Percentiles rank a stretch among this genome's conserved stretches.
Evolutionary conservation across 2,797 vertebrate genomes (phyloP).

Genomic region (Lacerta agilis): DNA sequence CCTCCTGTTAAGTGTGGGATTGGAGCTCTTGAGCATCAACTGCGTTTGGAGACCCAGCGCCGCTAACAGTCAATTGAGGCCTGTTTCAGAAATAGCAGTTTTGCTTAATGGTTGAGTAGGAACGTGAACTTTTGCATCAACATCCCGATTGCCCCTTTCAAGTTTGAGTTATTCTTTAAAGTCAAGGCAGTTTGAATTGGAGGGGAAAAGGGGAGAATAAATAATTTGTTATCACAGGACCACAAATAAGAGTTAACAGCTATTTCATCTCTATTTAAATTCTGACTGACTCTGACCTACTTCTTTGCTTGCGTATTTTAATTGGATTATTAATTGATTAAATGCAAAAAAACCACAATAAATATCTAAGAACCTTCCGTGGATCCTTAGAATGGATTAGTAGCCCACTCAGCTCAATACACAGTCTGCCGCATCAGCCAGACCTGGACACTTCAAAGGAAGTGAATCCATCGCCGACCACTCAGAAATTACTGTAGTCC

Average conservation of each 20-base stretch:
- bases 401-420: background rate
- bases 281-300: background rate
- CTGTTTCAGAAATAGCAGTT: background rate
- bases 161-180: background rate
- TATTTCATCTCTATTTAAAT: background rate
- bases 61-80: background rate
- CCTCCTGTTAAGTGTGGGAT: constrained; percentile 9
- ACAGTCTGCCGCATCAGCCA: background rate
- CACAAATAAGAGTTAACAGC: background rate
- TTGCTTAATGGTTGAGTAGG: constrained; percentile 5
- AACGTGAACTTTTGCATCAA: background rate
- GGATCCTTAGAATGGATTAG: background rate
- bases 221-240: background rate
- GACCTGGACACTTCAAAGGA: background rate
- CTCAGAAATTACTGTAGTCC: background rate
- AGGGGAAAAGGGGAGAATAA: background rate
- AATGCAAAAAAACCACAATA: background rate
- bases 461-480: background rate
- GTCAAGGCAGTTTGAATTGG: background rate
- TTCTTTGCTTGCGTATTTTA: background rate
- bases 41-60: background rate
- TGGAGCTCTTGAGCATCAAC: constrained; percentile 5
- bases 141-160: background rate
- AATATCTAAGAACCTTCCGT: background rate
- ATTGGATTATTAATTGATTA: background rate